Base-by-base conservation (phyloP, 2,888 invertebrate genomes). In the Plagodis dolabraria region DNA sequence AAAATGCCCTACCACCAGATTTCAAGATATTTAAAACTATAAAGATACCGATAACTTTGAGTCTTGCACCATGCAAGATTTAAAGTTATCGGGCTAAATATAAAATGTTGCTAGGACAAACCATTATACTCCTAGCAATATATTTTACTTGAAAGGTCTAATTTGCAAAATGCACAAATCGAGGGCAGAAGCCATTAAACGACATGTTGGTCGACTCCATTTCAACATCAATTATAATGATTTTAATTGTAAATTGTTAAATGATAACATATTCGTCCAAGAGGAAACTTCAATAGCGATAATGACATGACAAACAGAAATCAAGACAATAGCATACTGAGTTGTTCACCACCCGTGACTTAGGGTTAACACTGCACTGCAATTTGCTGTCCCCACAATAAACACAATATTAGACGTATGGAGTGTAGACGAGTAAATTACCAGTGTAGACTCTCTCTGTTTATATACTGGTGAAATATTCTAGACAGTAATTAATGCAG, bases 331-430 rank as follows among this genome's bases (percentile, higher is more conserved):
- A 35, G 48, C 35, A 38, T 38, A 10, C 38, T 40, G 10, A n/a
- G 40, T 53, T 52, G 43, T 8, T 40, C 53, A 61, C 8, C 42
- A 40, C 33, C 56, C 60, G 60, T 60, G 52, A 60, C 56, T 11
- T 40, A 10, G 44, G 33, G 52, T 34, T 43, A 22, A 43, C 49
- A 10, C 42, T 46, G 43, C 36, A 48, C 35, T 48, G 51, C 54
- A 60, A 60, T 60, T 55, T 52, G 43, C 52, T 40, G 34, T 46
- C 43, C 40, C 55, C 51, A 42, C 54, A 34, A 42, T 47, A 53
- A 47, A 47, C 47, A 47, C 42, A 49, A 11, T 45, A 50, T 43
- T 49, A 44, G 36, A 48, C 49, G 42, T 49, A 33, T 10, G 44
- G 47, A 34, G 54, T 52, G 58, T 46, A 43, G 54, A 51, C 47